Evolutionary conservation across 2,113 vertebrate species (phyloP).

Genomic region (Herpetotheres cachinnans): DNA sequence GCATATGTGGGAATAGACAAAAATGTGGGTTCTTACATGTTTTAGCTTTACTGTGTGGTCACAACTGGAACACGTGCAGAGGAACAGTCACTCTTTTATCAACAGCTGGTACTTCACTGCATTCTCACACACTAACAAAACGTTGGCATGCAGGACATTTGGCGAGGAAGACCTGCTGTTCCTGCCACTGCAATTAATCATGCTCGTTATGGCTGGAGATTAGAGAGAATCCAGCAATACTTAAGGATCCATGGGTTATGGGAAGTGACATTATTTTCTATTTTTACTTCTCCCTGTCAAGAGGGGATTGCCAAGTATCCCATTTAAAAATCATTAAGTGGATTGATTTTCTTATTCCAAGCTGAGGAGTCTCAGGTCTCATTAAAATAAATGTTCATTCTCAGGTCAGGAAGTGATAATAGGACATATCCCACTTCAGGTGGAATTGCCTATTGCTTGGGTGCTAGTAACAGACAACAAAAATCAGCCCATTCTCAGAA

Average conservation of each 20-base stretch:
- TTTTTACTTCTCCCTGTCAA: background rate
- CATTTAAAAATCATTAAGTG: background rate
- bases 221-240: background rate
- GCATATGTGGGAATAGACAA: background rate
- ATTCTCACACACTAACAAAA: slow-evolving; percentile 1
- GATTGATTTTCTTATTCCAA: background rate
- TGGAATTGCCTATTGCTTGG: background rate
- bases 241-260: background rate
- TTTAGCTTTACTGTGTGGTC: background rate
- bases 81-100: background rate
- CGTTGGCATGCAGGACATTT: background rate
- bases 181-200: background rate
- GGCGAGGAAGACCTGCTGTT: slow-evolving; percentile 22
- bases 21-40: background rate
- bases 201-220: background rate
- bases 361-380: background rate
- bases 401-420: background rate
- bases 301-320: background rate
- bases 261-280: background rate
- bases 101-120: background rate
- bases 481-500: background rate
- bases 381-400: background rate
- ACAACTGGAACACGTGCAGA: slow-evolving; percentile 5
- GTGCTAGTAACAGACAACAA: background rate
- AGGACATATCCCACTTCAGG: background rate